phyloP scores from a whole-genome alignment of 2,113 vertebrate genomes.

The Mesitornis unicolor region DNA sequence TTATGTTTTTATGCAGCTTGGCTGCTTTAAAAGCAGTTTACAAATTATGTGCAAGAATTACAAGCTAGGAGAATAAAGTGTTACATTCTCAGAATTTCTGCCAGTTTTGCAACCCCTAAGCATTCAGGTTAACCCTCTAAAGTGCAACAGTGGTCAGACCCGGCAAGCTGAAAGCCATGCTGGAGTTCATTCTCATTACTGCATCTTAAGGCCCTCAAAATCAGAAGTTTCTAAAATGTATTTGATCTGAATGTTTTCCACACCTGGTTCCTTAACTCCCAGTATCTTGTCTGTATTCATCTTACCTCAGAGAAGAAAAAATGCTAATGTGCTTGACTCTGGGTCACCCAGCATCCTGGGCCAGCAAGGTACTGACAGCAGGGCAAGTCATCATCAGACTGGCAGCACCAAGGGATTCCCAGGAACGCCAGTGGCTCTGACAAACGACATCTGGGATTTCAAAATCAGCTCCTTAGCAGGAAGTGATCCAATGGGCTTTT shows the following conservation, averaged over 20 bases:
- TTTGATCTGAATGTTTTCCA: neutral
- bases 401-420: neutral
- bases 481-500: neutral
- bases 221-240: neutral
- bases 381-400: neutral
- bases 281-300: neutral
- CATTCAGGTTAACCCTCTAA: neutral
- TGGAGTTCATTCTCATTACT: neutral
- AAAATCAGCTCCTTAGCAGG: neutral
- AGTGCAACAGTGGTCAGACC: neutral
- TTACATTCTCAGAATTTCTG: neutral
- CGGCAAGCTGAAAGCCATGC: neutral
- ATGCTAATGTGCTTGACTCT: neutral
- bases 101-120: neutral
- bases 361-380: neutral
- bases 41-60: neutral
- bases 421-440: neutral
- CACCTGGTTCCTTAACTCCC: neutral
- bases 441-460: neutral
- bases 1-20: neutral
- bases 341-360: neutral
- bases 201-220: neutral
- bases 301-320: neutral
- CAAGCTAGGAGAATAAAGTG: neutral
- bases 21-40: neutral